phyloP scores from a whole-genome alignment of 64 coral and sea anemone species.

The Actinia tenebrosa region DNA sequence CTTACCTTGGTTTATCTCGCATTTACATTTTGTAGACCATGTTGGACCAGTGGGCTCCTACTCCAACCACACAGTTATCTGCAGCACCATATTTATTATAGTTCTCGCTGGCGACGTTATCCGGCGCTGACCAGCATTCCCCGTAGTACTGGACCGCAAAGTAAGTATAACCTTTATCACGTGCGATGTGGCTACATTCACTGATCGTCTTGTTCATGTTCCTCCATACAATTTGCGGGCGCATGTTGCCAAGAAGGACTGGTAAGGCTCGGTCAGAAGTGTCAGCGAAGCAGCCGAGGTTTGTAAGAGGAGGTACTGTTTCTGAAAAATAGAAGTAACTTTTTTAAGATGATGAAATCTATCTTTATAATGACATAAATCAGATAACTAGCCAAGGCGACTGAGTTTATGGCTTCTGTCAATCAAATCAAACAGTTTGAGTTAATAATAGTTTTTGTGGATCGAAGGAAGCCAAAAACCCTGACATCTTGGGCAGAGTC shows the following conservation, averaged over 20 bases:
- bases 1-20: neutral
- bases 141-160: slow-evolving; percentile 79
- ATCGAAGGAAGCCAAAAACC: no score
- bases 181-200: slow-evolving; percentile 53
- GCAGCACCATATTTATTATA: slow-evolving; percentile 50
- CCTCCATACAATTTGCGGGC: slow-evolving; percentile 43
- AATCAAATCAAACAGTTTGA: no score
- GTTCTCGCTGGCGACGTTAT: neutral
- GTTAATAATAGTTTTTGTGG: no score
- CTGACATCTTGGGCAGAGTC: no score
- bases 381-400: no score
- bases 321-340: neutral
- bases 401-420: no score
- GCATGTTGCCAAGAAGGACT: slow-evolving; percentile 31
- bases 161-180: slow-evolving; percentile 50
- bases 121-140: slow-evolving; percentile 57
- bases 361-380: no score
- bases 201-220: slow-evolving; percentile 42
- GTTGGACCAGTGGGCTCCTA: slow-evolving; percentile 8
- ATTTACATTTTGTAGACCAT: slow-evolving; percentile 2
- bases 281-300: neutral
- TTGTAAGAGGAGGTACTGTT: neutral
- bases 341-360: no score
- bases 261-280: slow-evolving; percentile 30
- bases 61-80: slow-evolving; percentile 53